Evolutionary conservation across 2,797 vertebrate species (phyloP), one percentile per base, ranked within the genome.

Genomic region (Rhinoraja longicauda): DNA sequence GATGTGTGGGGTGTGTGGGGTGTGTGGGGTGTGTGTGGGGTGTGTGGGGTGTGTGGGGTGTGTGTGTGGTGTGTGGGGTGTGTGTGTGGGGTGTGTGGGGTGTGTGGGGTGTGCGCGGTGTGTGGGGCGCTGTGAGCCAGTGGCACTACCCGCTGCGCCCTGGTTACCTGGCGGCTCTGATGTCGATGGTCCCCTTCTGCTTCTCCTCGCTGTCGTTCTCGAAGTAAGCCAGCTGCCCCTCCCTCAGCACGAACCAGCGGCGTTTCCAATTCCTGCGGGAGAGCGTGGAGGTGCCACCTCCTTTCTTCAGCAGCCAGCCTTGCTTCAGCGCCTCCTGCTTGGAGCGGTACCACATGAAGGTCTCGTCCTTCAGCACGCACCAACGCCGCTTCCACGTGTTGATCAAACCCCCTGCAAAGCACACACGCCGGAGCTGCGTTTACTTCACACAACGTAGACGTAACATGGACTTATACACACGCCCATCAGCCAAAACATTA

Each of bases 291-390:
- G 98, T 98, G 93, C 99, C 99, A 0, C 99, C 99, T 0, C 99
- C 98, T 93, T 99, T 99, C 94, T 99, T 99, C 95, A 98, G 96
- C 73, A 99, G 97, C 99, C 99, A 99, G 90, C 99, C 98, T 94
- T 99, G 98, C 95, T 99, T 99, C 94, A 99, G 97, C 1, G 99
- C 99, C 94, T 99, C 98, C 96, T 99, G 99, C 94, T 99, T 99
- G 93, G 98, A 98, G 93, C 99, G 97, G 95, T 99, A 99, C 99
- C 99, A 99, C 95, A 99, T 95, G 96, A 99, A 99, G 26, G 98
- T 99, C 95, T 99, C 99, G 75, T 99, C 98, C 95, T 99, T 99
- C 93, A 99, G 96, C 75, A 99, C 99, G 26, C 98, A 99, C 99
- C 99, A 99, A 94, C 98, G 98, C 39, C 97, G 97, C 95, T 98